phyloP scores from a whole-genome alignment of 2,113 vertebrate genomes.

The Echinops telfairi region DNA sequence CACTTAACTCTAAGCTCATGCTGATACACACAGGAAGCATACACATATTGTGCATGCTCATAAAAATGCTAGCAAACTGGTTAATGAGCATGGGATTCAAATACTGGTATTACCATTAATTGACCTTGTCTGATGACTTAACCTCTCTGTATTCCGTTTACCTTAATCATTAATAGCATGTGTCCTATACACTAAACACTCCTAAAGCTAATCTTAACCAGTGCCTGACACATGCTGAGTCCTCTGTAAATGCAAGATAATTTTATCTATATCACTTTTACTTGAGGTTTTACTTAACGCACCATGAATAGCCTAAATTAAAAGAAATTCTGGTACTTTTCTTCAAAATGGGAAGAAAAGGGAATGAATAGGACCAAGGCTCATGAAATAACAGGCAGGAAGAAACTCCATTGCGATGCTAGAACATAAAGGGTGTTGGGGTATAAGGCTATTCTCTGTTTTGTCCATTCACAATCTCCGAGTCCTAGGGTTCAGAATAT shows the following conservation, averaged over 20 bases:
- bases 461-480: not conserved
- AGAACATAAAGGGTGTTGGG: not conserved
- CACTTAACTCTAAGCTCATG: not conserved
- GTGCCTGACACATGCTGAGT: not conserved
- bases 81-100: not conserved
- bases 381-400: not conserved
- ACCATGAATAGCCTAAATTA: not conserved
- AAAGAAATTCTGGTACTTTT: not conserved
- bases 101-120: constrained; percentile 10
- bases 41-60: not conserved
- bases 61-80: not conserved
- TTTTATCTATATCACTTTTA: constrained; percentile 20
- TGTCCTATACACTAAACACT: not conserved
- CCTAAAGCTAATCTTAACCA: not conserved
- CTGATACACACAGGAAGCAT: not conserved
- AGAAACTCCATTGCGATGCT: not conserved
- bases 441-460: not conserved
- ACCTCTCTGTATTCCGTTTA: not conserved
- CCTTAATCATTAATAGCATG: not conserved
- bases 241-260: not conserved
- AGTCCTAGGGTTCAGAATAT: not conserved
- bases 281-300: constrained; percentile 34
- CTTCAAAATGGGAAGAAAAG: constrained; percentile 41
- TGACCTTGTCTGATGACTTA: constrained; percentile 6
- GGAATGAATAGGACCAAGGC: not conserved